phyloP scores from a whole-genome alignment of 2,888 invertebrate species.

The Seira ritae region DNA sequence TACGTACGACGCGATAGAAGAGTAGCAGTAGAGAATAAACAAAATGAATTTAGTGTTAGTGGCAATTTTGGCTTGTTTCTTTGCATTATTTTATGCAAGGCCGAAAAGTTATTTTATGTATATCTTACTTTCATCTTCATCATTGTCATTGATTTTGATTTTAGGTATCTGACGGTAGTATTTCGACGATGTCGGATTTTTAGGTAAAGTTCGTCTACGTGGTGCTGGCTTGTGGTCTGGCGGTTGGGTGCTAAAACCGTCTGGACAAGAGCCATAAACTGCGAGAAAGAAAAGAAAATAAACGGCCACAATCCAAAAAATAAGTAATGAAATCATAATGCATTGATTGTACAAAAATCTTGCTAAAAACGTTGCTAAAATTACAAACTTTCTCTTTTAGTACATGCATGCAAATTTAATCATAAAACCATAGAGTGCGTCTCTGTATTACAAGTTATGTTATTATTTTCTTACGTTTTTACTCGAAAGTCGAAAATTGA shows the following conservation, averaged over 20 bases:
- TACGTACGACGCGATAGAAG: too few relatives aligned
- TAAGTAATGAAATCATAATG: constrained; percentile 35
- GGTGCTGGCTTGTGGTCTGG: constrained; percentile 72
- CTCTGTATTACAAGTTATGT: too few relatives aligned
- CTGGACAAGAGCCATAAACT: constrained; percentile 71
- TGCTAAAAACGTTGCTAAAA: too few relatives aligned
- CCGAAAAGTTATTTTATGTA: constrained; percentile 36
- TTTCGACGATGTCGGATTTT: constrained; percentile 72
- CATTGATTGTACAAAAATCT: not conserved
- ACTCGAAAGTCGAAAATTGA: too few relatives aligned
- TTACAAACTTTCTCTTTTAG: too few relatives aligned
- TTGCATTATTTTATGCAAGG: constrained; percentile 31
- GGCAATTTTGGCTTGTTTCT: too few relatives aligned
- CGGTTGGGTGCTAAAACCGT: constrained; percentile 72
- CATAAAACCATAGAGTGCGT: too few relatives aligned
- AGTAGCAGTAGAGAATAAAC: too few relatives aligned
- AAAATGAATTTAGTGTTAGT: too few relatives aligned
- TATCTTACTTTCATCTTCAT: constrained; percentile 73
- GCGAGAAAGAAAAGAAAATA: constrained; percentile 69
- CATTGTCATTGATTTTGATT: constrained; percentile 73
- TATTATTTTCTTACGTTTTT: too few relatives aligned
- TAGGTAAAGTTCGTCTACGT: constrained; percentile 74
- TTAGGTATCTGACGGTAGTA: constrained; percentile 71
- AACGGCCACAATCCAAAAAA: constrained; percentile 67
- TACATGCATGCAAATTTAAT: too few relatives aligned